Evolutionary conservation across 2,797 vertebrate species (phyloP).

Genomic region (Cynopterus sphinx): DNA sequence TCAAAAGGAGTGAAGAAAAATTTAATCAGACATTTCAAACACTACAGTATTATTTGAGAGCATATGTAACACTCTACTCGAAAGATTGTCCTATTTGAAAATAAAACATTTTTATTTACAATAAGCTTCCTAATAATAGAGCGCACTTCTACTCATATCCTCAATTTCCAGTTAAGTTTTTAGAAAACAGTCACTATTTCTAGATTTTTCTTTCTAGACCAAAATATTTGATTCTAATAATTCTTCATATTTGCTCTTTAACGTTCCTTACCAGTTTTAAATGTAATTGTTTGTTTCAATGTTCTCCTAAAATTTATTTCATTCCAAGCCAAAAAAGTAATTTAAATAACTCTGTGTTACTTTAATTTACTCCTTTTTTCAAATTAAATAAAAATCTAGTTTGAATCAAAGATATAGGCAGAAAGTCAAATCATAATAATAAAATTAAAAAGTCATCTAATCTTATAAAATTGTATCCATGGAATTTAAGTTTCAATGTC

Average conservation of each 20-base stretch:
- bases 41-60: not conserved
- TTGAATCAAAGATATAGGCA: slow-evolving; percentile 1
- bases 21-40: not conserved
- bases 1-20: not conserved
- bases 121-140: not conserved
- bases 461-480: slow-evolving; percentile 43
- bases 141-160: not conserved
- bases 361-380: slow-evolving; percentile 53
- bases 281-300: not conserved
- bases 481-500: slow-evolving; percentile 54
- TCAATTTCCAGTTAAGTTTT: not conserved
- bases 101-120: not conserved
- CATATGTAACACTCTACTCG: not conserved
- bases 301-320: not conserved
- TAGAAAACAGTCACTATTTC: not conserved
- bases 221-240: not conserved
- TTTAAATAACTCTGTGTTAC: slow-evolving; percentile 42
- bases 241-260: not conserved
- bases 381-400: slow-evolving; percentile 64
- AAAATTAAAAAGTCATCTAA: slow-evolving; percentile 61
- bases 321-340: not conserved
- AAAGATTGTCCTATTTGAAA: not conserved
- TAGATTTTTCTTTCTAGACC: not conserved
- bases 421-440: slow-evolving; percentile 35
- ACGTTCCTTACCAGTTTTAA: not conserved